A percentile compares a stretch with the other conserved stretches of the same genome.
phyloP scores from a whole-genome alignment of 1,140 invertebrate species.

The Penaeus chinensis region DNA sequence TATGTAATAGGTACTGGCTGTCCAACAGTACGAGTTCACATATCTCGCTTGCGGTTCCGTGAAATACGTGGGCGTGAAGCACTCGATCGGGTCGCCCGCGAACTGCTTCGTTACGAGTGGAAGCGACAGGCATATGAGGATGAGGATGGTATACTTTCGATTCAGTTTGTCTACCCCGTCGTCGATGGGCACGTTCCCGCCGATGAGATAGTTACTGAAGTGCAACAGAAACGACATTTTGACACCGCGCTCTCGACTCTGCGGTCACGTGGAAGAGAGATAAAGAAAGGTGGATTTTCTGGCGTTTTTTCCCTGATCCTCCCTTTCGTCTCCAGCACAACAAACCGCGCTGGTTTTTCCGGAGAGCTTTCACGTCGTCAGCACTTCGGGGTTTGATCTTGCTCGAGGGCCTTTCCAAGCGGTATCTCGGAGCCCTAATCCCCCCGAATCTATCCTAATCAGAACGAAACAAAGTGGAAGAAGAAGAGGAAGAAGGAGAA shows the following conservation, averaged over 20 bases:
- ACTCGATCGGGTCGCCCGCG: constrained; percentile 73
- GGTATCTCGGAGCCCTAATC: too few relatives aligned
- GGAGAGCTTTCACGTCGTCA: too few relatives aligned
- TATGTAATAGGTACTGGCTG: constrained; percentile 68
- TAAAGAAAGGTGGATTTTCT: neutral
- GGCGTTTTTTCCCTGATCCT: too few relatives aligned
- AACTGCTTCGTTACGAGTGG: constrained; percentile 73
- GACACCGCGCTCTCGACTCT: neutral
- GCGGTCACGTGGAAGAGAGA: constrained; percentile 10
- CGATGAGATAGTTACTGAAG: constrained; percentile 68
- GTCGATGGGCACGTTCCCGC: constrained; percentile 71
- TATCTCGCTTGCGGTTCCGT: constrained; percentile 68
- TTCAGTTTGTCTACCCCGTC: constrained; percentile 73
- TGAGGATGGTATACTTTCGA: constrained; percentile 72
- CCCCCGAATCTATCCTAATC: neutral
- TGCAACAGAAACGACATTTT: constrained; percentile 67
- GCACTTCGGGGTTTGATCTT: too few relatives aligned
- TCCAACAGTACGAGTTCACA: constrained; percentile 69
- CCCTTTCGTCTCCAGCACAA: too few relatives aligned
- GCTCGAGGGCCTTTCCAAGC: too few relatives aligned
- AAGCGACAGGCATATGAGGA: constrained; percentile 72
- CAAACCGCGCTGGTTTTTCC: too few relatives aligned
- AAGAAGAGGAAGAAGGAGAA: constrained; percentile 27
- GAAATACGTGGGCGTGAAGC: constrained; percentile 69
- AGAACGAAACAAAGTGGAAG: constrained; percentile 33